These are phyloP conservation scores for Eumaeus atala DNA, from an alignment of 1,140 invertebrate genomes.

Conservation along the genomic window DNA sequence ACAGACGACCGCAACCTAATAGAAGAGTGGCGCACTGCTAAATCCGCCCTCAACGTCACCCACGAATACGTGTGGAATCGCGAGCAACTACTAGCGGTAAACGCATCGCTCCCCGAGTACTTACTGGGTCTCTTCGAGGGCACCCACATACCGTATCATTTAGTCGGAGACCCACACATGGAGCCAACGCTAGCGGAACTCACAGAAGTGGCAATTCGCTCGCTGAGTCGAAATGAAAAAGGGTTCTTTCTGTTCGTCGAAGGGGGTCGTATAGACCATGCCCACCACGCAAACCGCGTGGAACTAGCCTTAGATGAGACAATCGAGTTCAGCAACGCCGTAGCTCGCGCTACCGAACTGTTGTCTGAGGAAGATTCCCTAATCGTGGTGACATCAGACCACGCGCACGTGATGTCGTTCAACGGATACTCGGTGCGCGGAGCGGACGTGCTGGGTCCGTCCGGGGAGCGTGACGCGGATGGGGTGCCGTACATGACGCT, in stretches of 20 bases:
- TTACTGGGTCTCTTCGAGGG: slow-evolving; percentile 1
- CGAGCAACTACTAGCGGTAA: not conserved
- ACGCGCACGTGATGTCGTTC: slow-evolving; percentile 3
- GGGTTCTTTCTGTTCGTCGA: slow-evolving; percentile 4
- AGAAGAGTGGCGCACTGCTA: not conserved
- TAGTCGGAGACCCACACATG: not conserved
- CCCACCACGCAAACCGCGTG: not conserved
- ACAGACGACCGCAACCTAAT: not conserved
- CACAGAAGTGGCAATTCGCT: not conserved
- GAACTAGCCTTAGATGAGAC: slow-evolving; percentile 1
- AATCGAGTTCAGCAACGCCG: not conserved
- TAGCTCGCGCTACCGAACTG: not conserved
- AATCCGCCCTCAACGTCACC: not conserved
- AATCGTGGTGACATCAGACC: not conserved
- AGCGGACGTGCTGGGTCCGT: not conserved
- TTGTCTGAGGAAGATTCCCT: not conserved
- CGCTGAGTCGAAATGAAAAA: slow-evolving; percentile 1
- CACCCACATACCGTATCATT: not conserved
- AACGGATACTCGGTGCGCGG: slow-evolving; percentile 4
- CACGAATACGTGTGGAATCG: slow-evolving; percentile 6
- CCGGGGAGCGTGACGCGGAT: not conserved
- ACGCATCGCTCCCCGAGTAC: not conserved
- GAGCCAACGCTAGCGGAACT: not conserved
- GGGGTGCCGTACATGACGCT: slow-evolving; percentile 1
- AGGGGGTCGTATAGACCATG: not conserved